These are phyloP conservation scores for Cyphomyrmex costatus DNA, from an alignment of 1,140 invertebrate genomes.

Conservation along the genomic window DNA sequence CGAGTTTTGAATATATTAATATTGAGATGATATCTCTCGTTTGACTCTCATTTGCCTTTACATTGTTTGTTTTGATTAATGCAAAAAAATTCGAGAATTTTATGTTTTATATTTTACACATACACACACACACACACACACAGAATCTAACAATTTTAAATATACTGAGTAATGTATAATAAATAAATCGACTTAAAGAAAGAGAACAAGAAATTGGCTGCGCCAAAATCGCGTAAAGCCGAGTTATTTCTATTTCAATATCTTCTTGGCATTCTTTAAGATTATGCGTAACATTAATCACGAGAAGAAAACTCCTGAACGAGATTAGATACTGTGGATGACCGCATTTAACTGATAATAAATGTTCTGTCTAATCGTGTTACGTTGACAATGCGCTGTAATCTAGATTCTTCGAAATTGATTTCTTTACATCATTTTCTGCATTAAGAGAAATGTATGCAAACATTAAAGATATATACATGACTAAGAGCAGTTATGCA, in stretches of 20 bases:
- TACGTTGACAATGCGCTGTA: background rate
- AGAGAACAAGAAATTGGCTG: background rate
- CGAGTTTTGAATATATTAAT: too few relatives aligned
- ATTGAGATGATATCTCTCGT: too few relatives aligned
- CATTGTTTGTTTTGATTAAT: too few relatives aligned
- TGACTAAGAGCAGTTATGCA: background rate
- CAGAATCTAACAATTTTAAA: background rate
- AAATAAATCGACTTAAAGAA: background rate
- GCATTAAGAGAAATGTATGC: background rate
- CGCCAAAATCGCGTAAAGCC: background rate
- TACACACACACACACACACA: background rate
- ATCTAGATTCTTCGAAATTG: background rate
- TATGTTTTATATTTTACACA: background rate
- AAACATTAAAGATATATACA: background rate
- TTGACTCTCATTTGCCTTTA: too few relatives aligned
- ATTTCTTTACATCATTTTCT: background rate
- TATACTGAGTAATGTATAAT: background rate
- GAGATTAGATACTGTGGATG: background rate
- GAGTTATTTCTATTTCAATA: background rate
- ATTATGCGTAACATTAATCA: constrained; percentile 12
- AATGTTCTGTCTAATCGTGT: background rate
- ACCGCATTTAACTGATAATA: constrained; percentile 26
- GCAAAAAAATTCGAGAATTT: background rate
- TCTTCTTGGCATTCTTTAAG: background rate
- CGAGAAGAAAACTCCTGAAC: background rate